Base-by-base conservation (phyloP, 2,797 vertebrate species). In the Cryptoprocta ferox region DNA sequence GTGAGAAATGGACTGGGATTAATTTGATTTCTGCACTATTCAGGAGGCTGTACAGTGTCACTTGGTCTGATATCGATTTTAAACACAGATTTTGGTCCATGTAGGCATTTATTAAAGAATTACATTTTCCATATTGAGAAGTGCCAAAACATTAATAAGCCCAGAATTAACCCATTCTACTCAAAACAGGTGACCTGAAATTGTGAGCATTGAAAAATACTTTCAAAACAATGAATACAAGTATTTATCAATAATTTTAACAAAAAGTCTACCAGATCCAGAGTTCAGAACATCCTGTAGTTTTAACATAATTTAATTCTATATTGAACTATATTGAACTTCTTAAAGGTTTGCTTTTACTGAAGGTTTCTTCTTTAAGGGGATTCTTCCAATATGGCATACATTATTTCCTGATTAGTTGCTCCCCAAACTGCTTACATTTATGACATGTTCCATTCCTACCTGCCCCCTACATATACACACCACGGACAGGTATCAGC, bases 241-340 rank as follows among this genome's bases (percentile, higher is more conserved):
- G 26, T 95, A 42, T 75, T 79, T 91, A 21, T 75, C 91, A 83
- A 50, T 93, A 76, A 39, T 91, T 90, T 70, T 28, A 35, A 59
- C 39, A 81, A 66, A 81, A 66, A 86, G 61, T 92, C 56, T 50
- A 42, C 24, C n/a, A 75, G 66, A 73, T 85, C 61, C 63, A 89
- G 73, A 85, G 37, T 75, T 94, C 45, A 89, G 21, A 88, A 76
- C 3, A 53, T 63, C 14, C 39, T 89, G 19, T 45, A n/a, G 37
- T 93, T 96, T 96, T 63, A 91, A 97, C 94, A 78, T 79, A 92
- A 87, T 81, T 94, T 79, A 76, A 89, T 89, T 79, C 9, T 45
- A 45, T 45, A 45, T 45, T 45, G 42, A 45, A 45, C 30, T n/a
- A 2, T 50, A 32, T 75, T 93, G 61, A 78, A 92, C 53, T 84